A percentile compares a stretch with the other conserved stretches of the same genome.
Evolutionary conservation across 2,113 vertebrate species (phyloP).

Genomic region (Pteropus alecto): DNA sequence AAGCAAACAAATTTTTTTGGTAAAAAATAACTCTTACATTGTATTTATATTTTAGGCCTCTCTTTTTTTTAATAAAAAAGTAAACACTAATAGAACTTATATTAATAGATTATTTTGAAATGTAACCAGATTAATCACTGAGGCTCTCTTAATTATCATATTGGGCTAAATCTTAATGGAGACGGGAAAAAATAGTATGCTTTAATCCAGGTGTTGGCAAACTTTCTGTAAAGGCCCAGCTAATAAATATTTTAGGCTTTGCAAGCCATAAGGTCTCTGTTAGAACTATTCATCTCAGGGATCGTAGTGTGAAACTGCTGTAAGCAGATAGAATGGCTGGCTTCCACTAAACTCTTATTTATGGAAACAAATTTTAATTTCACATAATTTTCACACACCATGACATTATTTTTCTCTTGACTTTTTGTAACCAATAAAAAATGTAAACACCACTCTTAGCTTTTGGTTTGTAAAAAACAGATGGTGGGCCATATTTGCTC

Average conservation of each 20-base stretch:
- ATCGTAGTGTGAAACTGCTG: not conserved
- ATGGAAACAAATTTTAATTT: not conserved
- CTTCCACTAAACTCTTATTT: not conserved
- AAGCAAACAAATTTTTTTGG: not conserved
- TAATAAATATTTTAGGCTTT: not conserved
- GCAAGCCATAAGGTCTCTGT: not conserved
- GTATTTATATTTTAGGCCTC: not conserved
- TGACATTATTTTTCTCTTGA: not conserved
- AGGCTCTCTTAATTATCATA: not conserved
- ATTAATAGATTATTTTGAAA: not conserved
- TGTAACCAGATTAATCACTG: not conserved
- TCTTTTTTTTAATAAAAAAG: not conserved
- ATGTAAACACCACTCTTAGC: not conserved
- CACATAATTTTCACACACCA: not conserved
- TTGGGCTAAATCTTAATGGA: not conserved
- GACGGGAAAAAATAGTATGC: not conserved
- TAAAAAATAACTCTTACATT: not conserved
- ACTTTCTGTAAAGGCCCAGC: not conserved
- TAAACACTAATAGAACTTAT: not conserved
- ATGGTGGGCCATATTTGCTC: not conserved
- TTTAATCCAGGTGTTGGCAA: not conserved
- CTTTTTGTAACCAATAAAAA: constrained; percentile 22
- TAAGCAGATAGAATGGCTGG: not conserved
- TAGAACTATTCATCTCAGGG: not conserved
- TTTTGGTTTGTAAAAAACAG: not conserved